Base-by-base conservation (phyloP, 2,113 vertebrate species). In the Anarrhichthys ocellatus region DNA sequence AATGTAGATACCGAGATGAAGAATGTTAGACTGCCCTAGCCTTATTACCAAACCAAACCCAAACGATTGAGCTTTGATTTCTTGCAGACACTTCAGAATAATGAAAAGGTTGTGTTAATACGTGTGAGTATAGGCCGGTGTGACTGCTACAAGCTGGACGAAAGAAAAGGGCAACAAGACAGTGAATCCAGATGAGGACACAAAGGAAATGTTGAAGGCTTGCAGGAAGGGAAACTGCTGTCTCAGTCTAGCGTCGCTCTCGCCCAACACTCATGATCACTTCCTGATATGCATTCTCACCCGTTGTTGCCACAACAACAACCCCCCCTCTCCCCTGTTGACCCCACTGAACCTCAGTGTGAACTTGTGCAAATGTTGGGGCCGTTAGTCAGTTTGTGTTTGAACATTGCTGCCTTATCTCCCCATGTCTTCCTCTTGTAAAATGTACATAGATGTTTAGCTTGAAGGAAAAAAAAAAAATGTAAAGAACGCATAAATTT, bases 371-470 rank as follows among this genome's bases (percentile, higher is more conserved):
- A 81, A 73, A 82, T 74, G 5, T 3, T 10, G 11, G 13, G 71
- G 40, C 67, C 42, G 36, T 54, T 42, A 66, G 22, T 76, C 50
- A 56, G 18, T 62, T 70, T 48, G 62, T 83, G 78, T 85, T 76
- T 72, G 27, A 81, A 50, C 59, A 18, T 81, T n/a, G 50, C 59
- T 87, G 74, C 78, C 69, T 71, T 48, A n/a, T 64, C 44, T 72
- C 38, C 22, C 20, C 15, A 3, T 10, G 20, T 64, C 48, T 69
- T 78, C 50, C 22, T 86, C 42, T 3, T 74, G 59, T 36, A 72
- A 79, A 46, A 3, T 90, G 86, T 91, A 86, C 34, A 84, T 86
- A 80, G 75, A 59, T 76, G 56, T 81, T 81, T 80, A 71, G 48
- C 52, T 81, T 79, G 76, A 89, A 84, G 56, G 44, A 34, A 34